Evolutionary conservation across 2,113 vertebrate genomes (phyloP).

Genomic region (Papio anubis): DNA sequence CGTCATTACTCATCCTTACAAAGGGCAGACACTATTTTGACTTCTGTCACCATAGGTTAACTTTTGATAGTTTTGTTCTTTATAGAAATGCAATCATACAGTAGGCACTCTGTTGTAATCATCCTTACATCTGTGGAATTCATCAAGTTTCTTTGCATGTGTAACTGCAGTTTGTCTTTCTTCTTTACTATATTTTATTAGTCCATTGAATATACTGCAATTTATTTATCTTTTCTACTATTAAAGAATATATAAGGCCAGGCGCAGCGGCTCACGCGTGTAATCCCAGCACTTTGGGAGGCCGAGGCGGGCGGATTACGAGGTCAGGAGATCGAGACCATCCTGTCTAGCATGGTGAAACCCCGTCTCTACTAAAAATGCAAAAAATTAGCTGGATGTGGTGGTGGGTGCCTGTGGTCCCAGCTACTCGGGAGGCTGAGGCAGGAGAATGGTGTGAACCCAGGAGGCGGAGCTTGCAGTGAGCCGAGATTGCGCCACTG

Average conservation of each 20-base stretch:
- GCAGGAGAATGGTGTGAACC: too few species aligned
- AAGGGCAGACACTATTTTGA: background rate
- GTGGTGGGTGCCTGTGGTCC: too few species aligned
- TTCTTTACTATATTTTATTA: background rate
- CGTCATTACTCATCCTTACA: background rate
- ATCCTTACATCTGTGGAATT: background rate
- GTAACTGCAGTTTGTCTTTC: background rate
- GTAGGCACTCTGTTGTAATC: background rate
- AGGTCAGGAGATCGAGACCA: too few species aligned
- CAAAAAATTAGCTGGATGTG: too few species aligned
- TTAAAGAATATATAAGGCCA: background rate
- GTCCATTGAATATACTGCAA: background rate
- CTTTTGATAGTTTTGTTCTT: background rate
- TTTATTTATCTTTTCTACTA: background rate
- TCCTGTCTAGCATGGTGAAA: too few species aligned
- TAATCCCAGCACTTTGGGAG: too few species aligned
- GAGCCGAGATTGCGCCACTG: too few species aligned
- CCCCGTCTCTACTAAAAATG: too few species aligned
- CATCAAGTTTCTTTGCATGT: background rate
- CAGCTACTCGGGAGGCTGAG: too few species aligned
- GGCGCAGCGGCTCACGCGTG: too few species aligned
- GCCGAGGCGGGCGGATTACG: too few species aligned
- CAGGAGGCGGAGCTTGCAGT: too few species aligned
- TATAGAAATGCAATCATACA: background rate
- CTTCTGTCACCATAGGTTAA: background rate